phyloP scores from a whole-genome alignment of 2,113 vertebrate species.

The Myrmecophaga tridactyla region DNA sequence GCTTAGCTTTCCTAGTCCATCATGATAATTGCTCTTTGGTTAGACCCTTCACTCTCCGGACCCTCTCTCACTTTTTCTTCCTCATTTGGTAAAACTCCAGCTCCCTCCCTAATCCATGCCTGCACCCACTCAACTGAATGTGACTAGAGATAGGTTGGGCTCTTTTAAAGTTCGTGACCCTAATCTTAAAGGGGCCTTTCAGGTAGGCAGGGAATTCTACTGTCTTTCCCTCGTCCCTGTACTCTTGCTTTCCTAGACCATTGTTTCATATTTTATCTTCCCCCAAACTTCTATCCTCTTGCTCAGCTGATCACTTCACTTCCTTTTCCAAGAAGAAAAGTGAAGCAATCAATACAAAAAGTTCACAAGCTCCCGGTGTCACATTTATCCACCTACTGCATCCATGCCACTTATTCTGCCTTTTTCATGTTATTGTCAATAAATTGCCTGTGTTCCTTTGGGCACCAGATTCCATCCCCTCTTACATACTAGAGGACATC shows the following conservation, averaged over 20 bases:
- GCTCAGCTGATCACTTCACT: rapidly evolving
- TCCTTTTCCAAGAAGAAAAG: neutral
- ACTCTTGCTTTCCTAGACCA: neutral
- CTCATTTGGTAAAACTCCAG: neutral
- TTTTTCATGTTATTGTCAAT: neutral
- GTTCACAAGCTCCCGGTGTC: too few species aligned
- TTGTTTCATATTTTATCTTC: neutral
- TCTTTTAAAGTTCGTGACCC: neutral
- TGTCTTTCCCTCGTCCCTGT: neutral
- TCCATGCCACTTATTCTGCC: neutral
- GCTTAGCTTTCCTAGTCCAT: neutral
- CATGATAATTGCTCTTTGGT: neutral
- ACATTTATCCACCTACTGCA: rapidly evolving
- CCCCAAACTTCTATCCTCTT: neutral
- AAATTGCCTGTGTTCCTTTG: too few species aligned
- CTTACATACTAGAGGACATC: too few species aligned
- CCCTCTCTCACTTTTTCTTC: conserved; percentile 1
- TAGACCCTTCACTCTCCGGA: neutral
- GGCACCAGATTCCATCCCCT: too few species aligned
- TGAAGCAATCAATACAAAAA: neutral
- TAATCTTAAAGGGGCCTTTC: neutral
- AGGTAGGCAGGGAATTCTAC: rapidly evolving
- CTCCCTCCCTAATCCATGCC: neutral
- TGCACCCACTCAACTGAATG: neutral
- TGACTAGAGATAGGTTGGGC: neutral